phyloP scores from a whole-genome alignment of 2,888 invertebrate genomes.

The Drosophila limbata region DNA sequence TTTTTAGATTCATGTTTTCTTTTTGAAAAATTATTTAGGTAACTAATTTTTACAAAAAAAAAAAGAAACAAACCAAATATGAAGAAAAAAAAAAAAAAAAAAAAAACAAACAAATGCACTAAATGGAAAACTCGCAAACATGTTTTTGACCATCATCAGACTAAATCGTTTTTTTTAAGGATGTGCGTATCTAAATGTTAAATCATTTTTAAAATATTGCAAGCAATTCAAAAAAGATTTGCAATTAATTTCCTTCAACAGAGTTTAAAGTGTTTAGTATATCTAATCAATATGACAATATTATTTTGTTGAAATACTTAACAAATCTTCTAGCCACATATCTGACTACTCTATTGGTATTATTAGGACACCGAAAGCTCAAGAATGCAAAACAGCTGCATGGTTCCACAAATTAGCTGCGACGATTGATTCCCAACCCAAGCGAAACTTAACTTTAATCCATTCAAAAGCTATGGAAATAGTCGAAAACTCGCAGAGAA shows the following conservation, averaged over 20 bases:
- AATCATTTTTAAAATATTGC: slow-evolving; percentile 12
- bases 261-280: background rate
- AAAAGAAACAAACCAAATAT: slow-evolving; percentile 12
- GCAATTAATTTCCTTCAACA: background rate
- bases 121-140: slow-evolving; percentile 8
- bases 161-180: slow-evolving; percentile 8
- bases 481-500: background rate
- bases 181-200: slow-evolving; percentile 6
- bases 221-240: slow-evolving; percentile 13
- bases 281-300: slow-evolving; percentile 17
- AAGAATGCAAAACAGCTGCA: background rate
- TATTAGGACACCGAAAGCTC: background rate
- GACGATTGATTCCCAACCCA: background rate
- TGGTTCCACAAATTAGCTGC: background rate
- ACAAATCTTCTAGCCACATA: slow-evolving; percentile 24
- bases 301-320: slow-evolving; percentile 7
- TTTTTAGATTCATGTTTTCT: slow-evolving; percentile 52
- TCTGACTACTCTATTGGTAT: slow-evolving; percentile 18
- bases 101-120: slow-evolving; percentile 6
- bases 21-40: slow-evolving; percentile 53
- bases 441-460: background rate
- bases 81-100: slow-evolving; percentile 23
- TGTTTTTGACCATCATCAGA: slow-evolving; percentile 12
- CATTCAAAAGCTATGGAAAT: slow-evolving; percentile 1
- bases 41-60: slow-evolving; percentile 30